Percentiles rank a stretch among this genome's conserved stretches.
Evolutionary conservation across 2,113 vertebrate species (phyloP).

Genomic region (Nibea albiflora): DNA sequence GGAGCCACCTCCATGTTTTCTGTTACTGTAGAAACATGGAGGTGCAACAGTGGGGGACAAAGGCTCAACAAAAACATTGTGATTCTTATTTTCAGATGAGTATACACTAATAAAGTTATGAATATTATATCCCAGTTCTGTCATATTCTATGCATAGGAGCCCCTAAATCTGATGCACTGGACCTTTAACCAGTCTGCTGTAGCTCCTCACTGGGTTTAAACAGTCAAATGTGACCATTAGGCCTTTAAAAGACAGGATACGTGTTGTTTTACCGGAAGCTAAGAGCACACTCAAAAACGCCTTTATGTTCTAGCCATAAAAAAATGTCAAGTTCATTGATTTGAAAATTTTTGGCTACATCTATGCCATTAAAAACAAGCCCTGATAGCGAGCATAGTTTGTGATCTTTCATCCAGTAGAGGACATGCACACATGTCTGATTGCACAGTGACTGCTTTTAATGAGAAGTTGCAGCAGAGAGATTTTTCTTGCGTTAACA

Average conservation of each 20-base stretch:
- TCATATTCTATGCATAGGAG: no score
- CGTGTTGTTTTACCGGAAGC: not conserved
- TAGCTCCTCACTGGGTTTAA: not conserved
- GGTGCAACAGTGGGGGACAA: no score
- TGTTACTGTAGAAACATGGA: no score
- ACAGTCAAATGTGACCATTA: not conserved
- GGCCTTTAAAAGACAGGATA: not conserved
- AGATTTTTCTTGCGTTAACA: not conserved
- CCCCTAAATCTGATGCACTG: not conserved
- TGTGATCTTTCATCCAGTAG: not conserved
- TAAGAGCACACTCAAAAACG: not conserved
- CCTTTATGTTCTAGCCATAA: not conserved
- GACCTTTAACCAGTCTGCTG: not conserved
- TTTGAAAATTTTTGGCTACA: not conserved
- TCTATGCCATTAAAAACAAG: not conserved
- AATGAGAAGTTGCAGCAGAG: not conserved
- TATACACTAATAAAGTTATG: no score
- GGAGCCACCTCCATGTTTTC: no score
- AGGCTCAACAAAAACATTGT: no score
- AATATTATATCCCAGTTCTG: no score
- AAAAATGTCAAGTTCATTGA: not conserved
- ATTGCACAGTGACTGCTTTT: not conserved
- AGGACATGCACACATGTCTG: not conserved
- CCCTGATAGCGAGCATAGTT: not conserved
- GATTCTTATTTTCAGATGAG: no score